These are phyloP conservation scores for Anas platyrhynchos DNA, from an alignment of 2,113 vertebrate genomes.

Conservation along the genomic window DNA sequence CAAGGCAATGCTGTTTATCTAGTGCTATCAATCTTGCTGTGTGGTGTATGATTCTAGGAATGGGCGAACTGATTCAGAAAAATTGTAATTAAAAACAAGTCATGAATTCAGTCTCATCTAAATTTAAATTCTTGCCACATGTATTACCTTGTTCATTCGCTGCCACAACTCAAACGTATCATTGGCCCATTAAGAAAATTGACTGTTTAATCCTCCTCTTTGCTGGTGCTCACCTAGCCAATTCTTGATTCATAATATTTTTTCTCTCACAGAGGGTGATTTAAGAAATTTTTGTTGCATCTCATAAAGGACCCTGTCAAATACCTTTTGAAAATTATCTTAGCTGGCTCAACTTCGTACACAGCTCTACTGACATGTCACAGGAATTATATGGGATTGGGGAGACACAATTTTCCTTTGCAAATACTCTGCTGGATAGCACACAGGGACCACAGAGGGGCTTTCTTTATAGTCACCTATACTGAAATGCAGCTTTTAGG, in stretches of 20 bases:
- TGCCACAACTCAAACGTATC: neutral
- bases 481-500: conserved; percentile 23
- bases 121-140: neutral
- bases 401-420: conserved; percentile 21
- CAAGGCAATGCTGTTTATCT: conserved; percentile 31
- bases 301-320: conserved; percentile 32
- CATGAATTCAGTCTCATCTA: neutral
- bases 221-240: neutral
- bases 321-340: conserved; percentile 42
- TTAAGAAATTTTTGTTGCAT: conserved; percentile 42
- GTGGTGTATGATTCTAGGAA: neutral
- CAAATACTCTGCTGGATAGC: neutral
- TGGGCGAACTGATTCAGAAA: conserved; percentile 6
- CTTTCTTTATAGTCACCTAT: neutral
- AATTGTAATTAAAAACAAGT: conserved; percentile 6
- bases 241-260: conserved; percentile 48
- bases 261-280: conserved; percentile 4
- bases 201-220: conserved; percentile 17
- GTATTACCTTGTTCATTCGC: neutral
- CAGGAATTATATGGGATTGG: conserved; percentile 5
- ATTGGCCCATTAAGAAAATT: neutral
- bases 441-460: neutral
- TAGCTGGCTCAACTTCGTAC: conserved; percentile 26
- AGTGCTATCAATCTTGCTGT: neutral
- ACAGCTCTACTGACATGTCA: neutral